Base-by-base conservation (phyloP, 2,113 vertebrate species). In the Microcebus jonahi region DNA sequence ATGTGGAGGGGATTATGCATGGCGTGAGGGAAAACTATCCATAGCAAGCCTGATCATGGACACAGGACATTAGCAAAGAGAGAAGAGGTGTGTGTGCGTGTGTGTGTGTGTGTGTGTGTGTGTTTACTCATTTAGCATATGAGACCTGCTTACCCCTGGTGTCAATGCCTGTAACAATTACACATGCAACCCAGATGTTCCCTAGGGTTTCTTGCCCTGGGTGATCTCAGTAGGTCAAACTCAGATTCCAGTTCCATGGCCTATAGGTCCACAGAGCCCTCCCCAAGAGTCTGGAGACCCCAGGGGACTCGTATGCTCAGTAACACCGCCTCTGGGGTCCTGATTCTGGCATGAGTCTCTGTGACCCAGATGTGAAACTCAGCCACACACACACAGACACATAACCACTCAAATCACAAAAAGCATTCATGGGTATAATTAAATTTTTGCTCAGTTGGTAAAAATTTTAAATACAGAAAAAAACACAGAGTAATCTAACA, bases 371-470 rank as follows among this genome's bases (percentile, higher is more conserved):
- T 93, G 90, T 89, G 92, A 94, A 93, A 93, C 55, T 95, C 91
- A 90, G 90, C 31, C 95, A 63, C 80, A 96, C 55, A 96, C 55
- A 88, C 45, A 93, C 63, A 93, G 63, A 87, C 80, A 95, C 87
- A 95, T 97, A 96, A 96, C 89, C 68, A 90, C 36, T 90, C 73
- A 95, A 95, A 91, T 97, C 76, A 88, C 89, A 94, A 86, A 89
- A 97, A 39, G 88, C 95, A 55, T 95, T 97, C 95, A 67, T 84
- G 97, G 76, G 31, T 97, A 97, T 97, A 97, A 98, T 97, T 97
- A 94, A 81, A 92, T 96, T 98, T 97, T 95, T 92, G 79, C 84
- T 94, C 84, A 76, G 94, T 85, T 91, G 88, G 45, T 95, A 96
- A 92, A 97, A 96, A 70, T 83, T 87, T 96, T 97, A 97, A 97